Conservation (phyloP, 2,888 invertebrate genomes). For the Cerceris rybyensis region DNA sequence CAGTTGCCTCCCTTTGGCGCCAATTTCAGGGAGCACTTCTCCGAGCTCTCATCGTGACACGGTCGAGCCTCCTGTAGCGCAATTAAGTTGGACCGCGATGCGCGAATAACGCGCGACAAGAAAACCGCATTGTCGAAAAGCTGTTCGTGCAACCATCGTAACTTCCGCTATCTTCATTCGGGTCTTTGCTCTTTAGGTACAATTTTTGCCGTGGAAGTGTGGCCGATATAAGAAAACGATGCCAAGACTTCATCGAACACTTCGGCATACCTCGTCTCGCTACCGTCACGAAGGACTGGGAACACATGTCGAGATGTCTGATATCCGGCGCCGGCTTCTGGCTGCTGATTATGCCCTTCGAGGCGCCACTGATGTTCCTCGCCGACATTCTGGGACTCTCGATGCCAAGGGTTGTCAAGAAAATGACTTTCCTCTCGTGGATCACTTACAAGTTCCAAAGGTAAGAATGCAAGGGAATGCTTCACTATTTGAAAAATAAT, state of each 20-base stretch:
- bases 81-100: not conserved
- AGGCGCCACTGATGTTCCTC: conserved; percentile 71
- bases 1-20: too few species aligned
- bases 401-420: conserved; percentile 66
- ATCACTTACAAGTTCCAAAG: not conserved
- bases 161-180: not conserved
- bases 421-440: not conserved
- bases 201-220: conserved; percentile 80
- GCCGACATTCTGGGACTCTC: conserved; percentile 71
- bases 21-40: too few species aligned
- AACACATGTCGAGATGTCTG: conserved; percentile 80
- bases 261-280: conserved; percentile 77
- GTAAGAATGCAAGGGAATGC: not conserved
- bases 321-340: conserved; percentile 75
- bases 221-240: conserved; percentile 73
- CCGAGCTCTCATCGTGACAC: too few species aligned
- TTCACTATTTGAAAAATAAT: too few species aligned
- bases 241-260: conserved; percentile 69
- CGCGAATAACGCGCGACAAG: not conserved
- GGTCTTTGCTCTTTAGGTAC: conserved; percentile 56
- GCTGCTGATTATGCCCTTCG: conserved; percentile 70
- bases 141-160: too few species aligned
- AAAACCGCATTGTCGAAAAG: not conserved
- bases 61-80: not conserved
- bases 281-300: conserved; percentile 77